Percentiles rank a stretch among this genome's conserved stretches.
These are phyloP conservation scores for Tamandua tetradactyla DNA, from an alignment of 2,797 vertebrate genomes.

Conservation along the genomic window DNA sequence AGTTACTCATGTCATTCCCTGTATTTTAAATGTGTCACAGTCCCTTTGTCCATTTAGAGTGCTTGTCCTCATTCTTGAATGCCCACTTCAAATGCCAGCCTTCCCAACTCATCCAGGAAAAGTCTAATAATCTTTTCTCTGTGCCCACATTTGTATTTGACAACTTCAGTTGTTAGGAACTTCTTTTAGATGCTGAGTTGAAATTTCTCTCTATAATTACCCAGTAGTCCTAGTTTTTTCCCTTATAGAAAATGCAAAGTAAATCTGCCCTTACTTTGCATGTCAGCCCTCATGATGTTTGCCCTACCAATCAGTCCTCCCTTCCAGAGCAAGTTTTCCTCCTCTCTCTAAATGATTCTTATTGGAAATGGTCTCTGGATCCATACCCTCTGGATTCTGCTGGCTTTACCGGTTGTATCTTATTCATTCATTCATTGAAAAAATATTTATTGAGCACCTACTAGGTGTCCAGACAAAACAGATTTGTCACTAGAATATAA, in stretches of 20 bases:
- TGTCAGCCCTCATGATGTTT: neutral
- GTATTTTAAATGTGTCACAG: neutral
- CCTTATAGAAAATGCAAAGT: neutral
- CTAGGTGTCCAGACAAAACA: neutral
- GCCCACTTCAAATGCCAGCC: no score
- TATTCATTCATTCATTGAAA: neutral
- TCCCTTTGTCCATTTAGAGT: neutral
- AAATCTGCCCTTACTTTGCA: neutral
- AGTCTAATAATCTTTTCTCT: no score
- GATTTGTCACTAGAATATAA: neutral
- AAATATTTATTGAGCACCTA: neutral
- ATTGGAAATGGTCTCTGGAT: neutral
- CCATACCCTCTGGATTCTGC: neutral
- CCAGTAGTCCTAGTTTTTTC: neutral
- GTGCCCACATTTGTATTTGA: no score
- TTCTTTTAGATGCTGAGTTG: no score
- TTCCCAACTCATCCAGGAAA: no score
- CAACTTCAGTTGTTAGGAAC: no score
- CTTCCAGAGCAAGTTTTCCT: neutral
- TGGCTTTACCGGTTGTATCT: neutral
- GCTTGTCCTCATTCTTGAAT: no score
- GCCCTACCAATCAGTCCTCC: neutral
- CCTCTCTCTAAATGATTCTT: neutral
- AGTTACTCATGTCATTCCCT: neutral
- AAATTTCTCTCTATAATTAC: neutral